Evolutionary conservation across 2,113 vertebrate species (phyloP), one percentile per base, ranked within the genome.

Genomic region (Craseonycteris thonglongyai): DNA sequence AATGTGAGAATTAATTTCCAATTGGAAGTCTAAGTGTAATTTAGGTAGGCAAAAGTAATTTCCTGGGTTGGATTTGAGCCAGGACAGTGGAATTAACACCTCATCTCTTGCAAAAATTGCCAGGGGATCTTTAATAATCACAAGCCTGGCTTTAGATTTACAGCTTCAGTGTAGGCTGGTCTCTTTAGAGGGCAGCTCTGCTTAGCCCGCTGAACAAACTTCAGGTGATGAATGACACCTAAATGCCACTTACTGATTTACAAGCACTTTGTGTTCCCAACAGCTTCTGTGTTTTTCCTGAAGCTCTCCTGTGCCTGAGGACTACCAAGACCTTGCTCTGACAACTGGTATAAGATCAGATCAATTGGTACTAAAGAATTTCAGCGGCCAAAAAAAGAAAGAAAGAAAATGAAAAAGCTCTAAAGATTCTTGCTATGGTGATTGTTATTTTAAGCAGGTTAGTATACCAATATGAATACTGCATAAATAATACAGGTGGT

Each of bases 21-120:
- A 21, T 74, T 72, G 81, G 78, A 94, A 94, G 38, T 89, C 35
- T 33, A 85, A 76, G 72, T 94, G 58, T 89, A 94, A 97, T 97
- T 95, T 94, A 96, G 85, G 86, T 93, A 91, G 91, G 89, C 58
- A 95, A 96, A 97, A 96, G 82, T 96, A 97, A 97, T 97, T 97
- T 97, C 93, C 95, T 83, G 63, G 35, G 75, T 65, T 97, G 71
- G 82, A 79, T 89, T 94, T 88, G 56, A 74, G 79, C 75, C 90
- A 97, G 47, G 51, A 18, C 38, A 65, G 38, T 93, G 95, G 95
- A 95, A 94, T 96, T 97, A 95, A 93, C 61, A 93, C 86, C 79
- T 94, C 91, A 88, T 82, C 61, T 96, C 78, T 91, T 94, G 59
- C 49, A 94, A 92, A 97, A 94, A 94, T 96, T 93, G 63, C 89